Evolutionary conservation across 2,888 invertebrate genomes (phyloP).

Genomic region (Trileptium ribeirensis): DNA sequence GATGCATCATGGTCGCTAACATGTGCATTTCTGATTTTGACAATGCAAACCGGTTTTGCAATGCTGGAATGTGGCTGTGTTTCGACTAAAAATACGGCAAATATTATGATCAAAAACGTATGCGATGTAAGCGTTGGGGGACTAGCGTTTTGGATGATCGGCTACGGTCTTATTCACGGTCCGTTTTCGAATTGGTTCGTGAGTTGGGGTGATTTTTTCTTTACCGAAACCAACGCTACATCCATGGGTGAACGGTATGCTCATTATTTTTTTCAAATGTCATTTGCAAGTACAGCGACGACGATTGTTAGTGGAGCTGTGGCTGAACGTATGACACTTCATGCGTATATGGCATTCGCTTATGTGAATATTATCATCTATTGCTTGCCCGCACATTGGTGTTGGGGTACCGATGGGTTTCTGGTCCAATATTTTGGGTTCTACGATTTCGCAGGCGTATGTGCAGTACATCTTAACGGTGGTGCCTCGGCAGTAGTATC

Average conservation of each 20-base stretch:
- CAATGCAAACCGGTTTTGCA: slow-evolving; percentile 76
- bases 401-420: slow-evolving; percentile 41
- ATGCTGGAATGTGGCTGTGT: slow-evolving; percentile 88
- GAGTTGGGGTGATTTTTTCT: slow-evolving; percentile 72
- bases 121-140: slow-evolving; percentile 86
- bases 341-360: slow-evolving; percentile 47
- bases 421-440: slow-evolving; percentile 28
- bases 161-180: slow-evolving; percentile 81
- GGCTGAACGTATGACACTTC: slow-evolving; percentile 63
- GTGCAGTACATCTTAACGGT: slow-evolving; percentile 12
- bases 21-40: slow-evolving; percentile 77
- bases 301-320: slow-evolving; percentile 88
- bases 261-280: slow-evolving; percentile 75
- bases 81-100: slow-evolving; percentile 71
- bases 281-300: slow-evolving; percentile 80
- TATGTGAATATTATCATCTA: slow-evolving; percentile 34
- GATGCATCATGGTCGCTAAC: slow-evolving; percentile 83
- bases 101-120: slow-evolving; percentile 92
- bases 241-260: slow-evolving; percentile 69
- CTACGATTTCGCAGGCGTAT: slow-evolving; percentile 21
- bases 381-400: slow-evolving; percentile 39
- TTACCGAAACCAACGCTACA: slow-evolving; percentile 66
- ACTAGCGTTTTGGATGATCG: slow-evolving; percentile 83
- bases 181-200: slow-evolving; percentile 65
- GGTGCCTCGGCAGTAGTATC: slow-evolving; percentile 16